Base-by-base conservation (phyloP, 2,888 invertebrate genomes). In the Seira sanloemensis region DNA sequence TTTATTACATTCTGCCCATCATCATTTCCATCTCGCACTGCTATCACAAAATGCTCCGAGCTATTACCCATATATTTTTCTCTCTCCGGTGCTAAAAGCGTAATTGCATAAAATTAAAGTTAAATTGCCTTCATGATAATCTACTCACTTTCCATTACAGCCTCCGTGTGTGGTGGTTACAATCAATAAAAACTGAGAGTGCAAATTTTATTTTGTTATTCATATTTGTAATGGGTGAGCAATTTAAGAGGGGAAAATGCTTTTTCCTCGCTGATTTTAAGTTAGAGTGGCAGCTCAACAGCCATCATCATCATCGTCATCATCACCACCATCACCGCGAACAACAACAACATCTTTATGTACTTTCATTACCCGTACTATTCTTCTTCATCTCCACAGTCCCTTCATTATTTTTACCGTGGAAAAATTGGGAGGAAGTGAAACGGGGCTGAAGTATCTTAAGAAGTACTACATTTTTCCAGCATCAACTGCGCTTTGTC, bases 251-350 rank as follows among this genome's bases (percentile, higher is more conserved):
- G 50, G 50, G 16, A 12, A 50, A 62, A 62, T 21, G 62, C 19
- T 50, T 50, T 62, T 19, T 62, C 7, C n/a, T n/a, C n/a, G n/a
- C n/a, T 7, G 62, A 62, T 62, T 62, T 62, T n/a, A 2, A 62
- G 62, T n/a, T 62, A 62, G 21, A 21, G 62, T 62, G 62, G 62
- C 62, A 62, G n/a, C 62, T 62, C 62, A 62, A 62, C 19, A 62
- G 12, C 62, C 21, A 21, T 62, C 62, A 62, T 62, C 12, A 62
- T 62, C 21, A 21, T 62, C 50, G 16, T 21, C 23, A 62, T 62
- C 62, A 62, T 58, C 58, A 16, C n/a, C n/a, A 5, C n/a, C 18
- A 58, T 62, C 62, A 62, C 21, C 21, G 21, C 7, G 19, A 62
- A 21, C 62, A 62, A 12, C 21, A 62, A 2, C 62, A 62, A 18